Evolutionary conservation across 2,888 invertebrate species (phyloP), one percentile per base, ranked within the genome.

Genomic region (Acleris literana): DNA sequence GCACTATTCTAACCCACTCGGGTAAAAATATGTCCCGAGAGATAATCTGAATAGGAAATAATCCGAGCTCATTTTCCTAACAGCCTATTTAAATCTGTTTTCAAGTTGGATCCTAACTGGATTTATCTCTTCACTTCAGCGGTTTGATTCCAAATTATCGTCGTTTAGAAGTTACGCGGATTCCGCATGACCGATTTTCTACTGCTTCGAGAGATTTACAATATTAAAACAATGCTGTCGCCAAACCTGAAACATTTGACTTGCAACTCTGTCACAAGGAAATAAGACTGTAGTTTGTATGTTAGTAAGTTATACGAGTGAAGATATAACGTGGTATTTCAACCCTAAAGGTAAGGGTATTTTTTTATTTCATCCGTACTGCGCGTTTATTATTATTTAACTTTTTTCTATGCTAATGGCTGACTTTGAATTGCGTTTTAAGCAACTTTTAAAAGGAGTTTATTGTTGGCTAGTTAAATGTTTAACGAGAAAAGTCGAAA

Each of bases 11-110:
- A n/a, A n/a, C n/a, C n/a, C n/a, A n/a, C n/a, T n/a, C n/a, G n/a
- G n/a, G n/a, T 33, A 33, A 33, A 33, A 33, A 33, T 11, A 9
- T 33, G 33, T 33, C 9, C 33, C 33, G 11, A 33, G 33, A 11
- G 11, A 29, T 16, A 22, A 22, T 13, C 39, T 44, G 48, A 33
- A 11, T 33, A 11, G 2, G 11, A 33, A 33, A 55, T 33, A 57
- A 61, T 52, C 33, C 56, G 4, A 18, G 18, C 29, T 44, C 61
- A n/a, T 65, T 54, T 64, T 53, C 61, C 61, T 61, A 55, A 61
- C 18, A 33, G 61, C 65, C 65, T 55, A 66, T 66, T 66, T 61
- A 66, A 66, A 66, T 66, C 65, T 66, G 65, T 66, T 66, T 66
- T 52, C 61, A 66, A 66, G 52, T 66, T 53, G 33, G 56, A 46